Evolutionary conservation across 2,113 vertebrate genomes (phyloP).

Genomic region (Oreochromis spilurus): DNA sequence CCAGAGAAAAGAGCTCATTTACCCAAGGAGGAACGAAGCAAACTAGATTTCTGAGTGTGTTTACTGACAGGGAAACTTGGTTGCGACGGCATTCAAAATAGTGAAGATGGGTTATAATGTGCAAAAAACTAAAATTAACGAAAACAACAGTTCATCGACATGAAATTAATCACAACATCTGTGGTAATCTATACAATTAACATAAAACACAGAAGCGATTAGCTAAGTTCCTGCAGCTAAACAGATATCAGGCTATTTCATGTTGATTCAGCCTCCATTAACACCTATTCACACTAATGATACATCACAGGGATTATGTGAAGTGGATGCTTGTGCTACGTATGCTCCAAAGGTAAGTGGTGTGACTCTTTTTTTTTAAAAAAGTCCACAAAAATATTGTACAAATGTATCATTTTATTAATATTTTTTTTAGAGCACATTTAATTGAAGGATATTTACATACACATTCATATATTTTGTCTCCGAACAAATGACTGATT

Average conservation of each 20-base stretch:
- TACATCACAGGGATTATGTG: slow-evolving; percentile 21
- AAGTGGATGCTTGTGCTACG: slow-evolving; percentile 16
- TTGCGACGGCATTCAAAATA: neutral
- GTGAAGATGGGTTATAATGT: neutral
- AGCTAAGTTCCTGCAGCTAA: neutral
- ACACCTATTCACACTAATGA: slow-evolving; percentile 22
- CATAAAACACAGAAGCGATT: neutral
- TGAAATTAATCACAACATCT: neutral
- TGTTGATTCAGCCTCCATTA: slow-evolving; percentile 36
- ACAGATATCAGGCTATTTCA: neutral
- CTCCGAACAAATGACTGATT: neutral
- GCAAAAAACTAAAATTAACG: neutral
- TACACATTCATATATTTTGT: neutral
- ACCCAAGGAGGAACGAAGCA: slow-evolving; percentile 68
- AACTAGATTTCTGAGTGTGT: slow-evolving; percentile 64
- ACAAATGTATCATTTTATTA: neutral
- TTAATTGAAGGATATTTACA: neutral
- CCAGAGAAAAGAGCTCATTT: slow-evolving; percentile 79
- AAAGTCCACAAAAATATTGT: neutral
- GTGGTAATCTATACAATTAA: neutral
- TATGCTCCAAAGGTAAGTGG: slow-evolving; percentile 45
- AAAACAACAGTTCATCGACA: neutral
- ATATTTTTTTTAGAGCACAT: neutral
- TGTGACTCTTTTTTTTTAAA: neutral
- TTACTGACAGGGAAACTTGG: slow-evolving; percentile 46